These are phyloP conservation scores for Geothlypis trichas DNA, from an alignment of 2,113 vertebrate genomes.

Conservation along the genomic window DNA sequence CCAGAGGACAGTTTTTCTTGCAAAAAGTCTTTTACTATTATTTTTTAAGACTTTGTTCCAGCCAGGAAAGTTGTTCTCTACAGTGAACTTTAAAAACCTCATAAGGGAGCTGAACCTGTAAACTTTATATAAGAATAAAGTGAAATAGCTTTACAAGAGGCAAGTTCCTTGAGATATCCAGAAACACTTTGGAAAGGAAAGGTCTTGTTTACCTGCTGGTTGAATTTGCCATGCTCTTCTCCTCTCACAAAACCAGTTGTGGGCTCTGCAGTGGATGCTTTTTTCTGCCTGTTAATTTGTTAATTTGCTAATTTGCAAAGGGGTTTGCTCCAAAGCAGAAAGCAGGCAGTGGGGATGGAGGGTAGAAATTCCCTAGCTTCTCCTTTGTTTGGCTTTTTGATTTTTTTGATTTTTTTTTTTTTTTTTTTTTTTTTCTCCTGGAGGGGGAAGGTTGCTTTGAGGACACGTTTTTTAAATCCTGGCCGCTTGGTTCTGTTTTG, in stretches of 20 bases:
- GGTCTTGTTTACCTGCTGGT: background rate
- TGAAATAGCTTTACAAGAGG: slow-evolving; percentile 4
- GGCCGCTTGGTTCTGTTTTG: slow-evolving; percentile 6
- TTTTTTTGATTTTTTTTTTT: background rate
- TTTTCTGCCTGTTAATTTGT: background rate
- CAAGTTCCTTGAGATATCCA: background rate
- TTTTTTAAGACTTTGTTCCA: background rate
- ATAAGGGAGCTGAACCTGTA: background rate
- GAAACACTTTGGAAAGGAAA: background rate
- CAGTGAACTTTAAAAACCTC: background rate
- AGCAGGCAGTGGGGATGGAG: background rate
- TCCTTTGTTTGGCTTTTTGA: background rate
- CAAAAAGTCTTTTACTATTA: background rate
- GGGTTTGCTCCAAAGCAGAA: background rate
- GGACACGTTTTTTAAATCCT: slow-evolving; percentile 35
- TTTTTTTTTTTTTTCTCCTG: background rate
- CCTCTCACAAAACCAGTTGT: background rate
- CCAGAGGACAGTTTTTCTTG: background rate
- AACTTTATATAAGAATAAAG: slow-evolving; percentile 23
- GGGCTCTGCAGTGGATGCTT: background rate
- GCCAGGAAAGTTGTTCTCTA: background rate
- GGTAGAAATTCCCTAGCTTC: background rate
- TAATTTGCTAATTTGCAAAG: background rate
- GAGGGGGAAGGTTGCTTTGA: slow-evolving; percentile 4
- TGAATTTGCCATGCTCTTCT: background rate